Base-by-base conservation (phyloP, 2,113 vertebrate species). In the Cebus imitator region DNA sequence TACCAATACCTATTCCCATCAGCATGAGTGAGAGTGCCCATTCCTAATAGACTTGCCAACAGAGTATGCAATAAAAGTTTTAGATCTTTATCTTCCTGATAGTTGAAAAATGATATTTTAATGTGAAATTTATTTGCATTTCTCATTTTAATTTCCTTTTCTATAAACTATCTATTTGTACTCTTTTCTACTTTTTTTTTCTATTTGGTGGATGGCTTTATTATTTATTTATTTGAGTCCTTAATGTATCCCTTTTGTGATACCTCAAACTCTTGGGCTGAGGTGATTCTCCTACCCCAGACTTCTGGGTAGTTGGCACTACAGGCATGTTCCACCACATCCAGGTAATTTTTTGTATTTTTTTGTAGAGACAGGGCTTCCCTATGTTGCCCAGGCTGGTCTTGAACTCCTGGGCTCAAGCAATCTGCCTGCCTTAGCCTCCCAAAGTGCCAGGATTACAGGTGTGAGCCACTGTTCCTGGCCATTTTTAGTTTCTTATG, bases 141-240 rank as follows among this genome's bases (percentile, higher is more conserved):
- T 97, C 64, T 97, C 45, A 90, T 89, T 97, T 88, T 95, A 27
- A 35, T 48, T 92, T 84, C 64, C n/a, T 84, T 95, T 97, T 91
- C 75, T 90, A 45, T 94, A 45, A 91, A n/a, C 40, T 91, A 18
- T 93, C 50, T 92, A 82, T 96, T 93, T 70, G 32, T 92, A 94
- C 21, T 92, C 61, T 50, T 91, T 55, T 27, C 2, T 55, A 5
- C 64, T 80, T 61, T 58, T 50, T 58, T 45, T 48, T 35, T 21
- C 55, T 55, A 0, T 86, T 85, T 50, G 32, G 23, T 90, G 5
- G 37, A 75, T 83, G 32, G 13, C 5, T 95, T 96, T 94, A 91
- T 16, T 57, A 13, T 83, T 96, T 95, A 81, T 43, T 92, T 89
- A 48, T 73, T 87, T 78, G 52, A 85, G 6, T 20, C n/a, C 13